Evolutionary conservation across 2,797 vertebrate species (phyloP).

Genomic region (Danionella dracula): DNA sequence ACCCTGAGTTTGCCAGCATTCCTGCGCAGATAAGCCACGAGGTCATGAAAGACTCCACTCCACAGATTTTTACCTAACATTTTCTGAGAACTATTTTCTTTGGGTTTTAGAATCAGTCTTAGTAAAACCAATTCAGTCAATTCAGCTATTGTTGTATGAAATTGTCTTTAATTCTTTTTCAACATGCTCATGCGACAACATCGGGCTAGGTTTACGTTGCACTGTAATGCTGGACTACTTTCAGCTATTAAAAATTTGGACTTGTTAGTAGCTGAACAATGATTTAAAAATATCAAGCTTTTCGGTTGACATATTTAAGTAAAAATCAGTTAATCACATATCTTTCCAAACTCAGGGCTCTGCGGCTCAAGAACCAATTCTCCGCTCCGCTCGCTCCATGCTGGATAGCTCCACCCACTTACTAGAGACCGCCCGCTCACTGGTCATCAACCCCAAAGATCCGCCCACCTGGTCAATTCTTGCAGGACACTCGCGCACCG

Average conservation of each 20-base stretch:
- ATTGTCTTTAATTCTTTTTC: too few relatives aligned
- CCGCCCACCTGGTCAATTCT: conserved; percentile 94
- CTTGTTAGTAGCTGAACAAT: too few relatives aligned
- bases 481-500: conserved; percentile 91
- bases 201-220: too few relatives aligned
- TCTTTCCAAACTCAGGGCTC: conserved; percentile 74
- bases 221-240: too few relatives aligned
- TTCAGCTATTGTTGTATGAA: too few relatives aligned
- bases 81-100: not conserved
- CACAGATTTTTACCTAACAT: conserved; percentile 7
- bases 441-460: conserved; percentile 96
- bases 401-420: conserved; percentile 90
- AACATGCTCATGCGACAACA: too few relatives aligned
- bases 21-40: conserved; percentile 95
- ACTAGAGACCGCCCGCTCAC: conserved; percentile 86
- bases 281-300: too few relatives aligned
- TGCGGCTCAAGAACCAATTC: conserved; percentile 89
- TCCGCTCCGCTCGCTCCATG: conserved; percentile 90
- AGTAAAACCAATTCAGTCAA: too few relatives aligned
- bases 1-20: conserved; percentile 95
- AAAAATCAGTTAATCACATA: conserved; percentile 4
- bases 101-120: too few relatives aligned
- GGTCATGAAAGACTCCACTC: conserved; percentile 60
- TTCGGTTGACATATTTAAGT: too few relatives aligned
- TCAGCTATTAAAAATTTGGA: too few relatives aligned